Conservation (phyloP, 2,797 vertebrate genomes). For the Etheostoma nigrum region DNA sequence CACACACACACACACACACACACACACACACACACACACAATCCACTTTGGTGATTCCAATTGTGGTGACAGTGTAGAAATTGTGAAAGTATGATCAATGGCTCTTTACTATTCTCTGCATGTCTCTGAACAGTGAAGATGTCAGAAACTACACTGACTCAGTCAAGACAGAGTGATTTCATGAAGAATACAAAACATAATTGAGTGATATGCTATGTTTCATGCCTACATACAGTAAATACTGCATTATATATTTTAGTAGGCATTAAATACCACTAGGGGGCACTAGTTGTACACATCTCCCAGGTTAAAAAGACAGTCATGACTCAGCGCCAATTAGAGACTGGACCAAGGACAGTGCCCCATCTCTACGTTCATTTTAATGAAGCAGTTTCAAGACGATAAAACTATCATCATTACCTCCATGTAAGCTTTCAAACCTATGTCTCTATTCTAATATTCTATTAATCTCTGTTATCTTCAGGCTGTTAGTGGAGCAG, state of each 20-base stretch:
- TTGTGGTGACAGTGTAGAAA: too few relatives aligned
- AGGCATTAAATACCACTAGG: slow-evolving; percentile 27
- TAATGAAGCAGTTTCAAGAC: slow-evolving; percentile 31
- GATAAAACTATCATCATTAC: slow-evolving; percentile 27
- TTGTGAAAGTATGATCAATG: too few relatives aligned
- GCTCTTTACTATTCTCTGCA: too few relatives aligned
- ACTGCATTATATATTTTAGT: too few relatives aligned
- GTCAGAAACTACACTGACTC: too few relatives aligned
- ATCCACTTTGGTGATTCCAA: too few relatives aligned
- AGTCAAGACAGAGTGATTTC: too few relatives aligned
- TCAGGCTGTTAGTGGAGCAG: slow-evolving; percentile 18
- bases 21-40: too few relatives aligned
- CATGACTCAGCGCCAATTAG: neutral
- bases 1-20: neutral
- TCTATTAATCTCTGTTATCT: slow-evolving; percentile 42
- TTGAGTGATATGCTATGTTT: too few relatives aligned
- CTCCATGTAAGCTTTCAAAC: slow-evolving; percentile 54
- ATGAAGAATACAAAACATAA: too few relatives aligned
- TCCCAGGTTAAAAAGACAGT: neutral
- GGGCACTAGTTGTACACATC: slow-evolving; percentile 39
- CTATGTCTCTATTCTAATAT: slow-evolving; percentile 22
- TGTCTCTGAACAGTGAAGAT: too few relatives aligned
- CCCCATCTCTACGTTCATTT: slow-evolving; percentile 25
- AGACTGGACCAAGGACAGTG: slow-evolving; percentile 21
- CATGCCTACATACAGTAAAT: too few relatives aligned